Evolutionary conservation across 2,797 vertebrate species (phyloP), one percentile per base, ranked within the genome.

Genomic region (Sebastolobus alascanus): DNA sequence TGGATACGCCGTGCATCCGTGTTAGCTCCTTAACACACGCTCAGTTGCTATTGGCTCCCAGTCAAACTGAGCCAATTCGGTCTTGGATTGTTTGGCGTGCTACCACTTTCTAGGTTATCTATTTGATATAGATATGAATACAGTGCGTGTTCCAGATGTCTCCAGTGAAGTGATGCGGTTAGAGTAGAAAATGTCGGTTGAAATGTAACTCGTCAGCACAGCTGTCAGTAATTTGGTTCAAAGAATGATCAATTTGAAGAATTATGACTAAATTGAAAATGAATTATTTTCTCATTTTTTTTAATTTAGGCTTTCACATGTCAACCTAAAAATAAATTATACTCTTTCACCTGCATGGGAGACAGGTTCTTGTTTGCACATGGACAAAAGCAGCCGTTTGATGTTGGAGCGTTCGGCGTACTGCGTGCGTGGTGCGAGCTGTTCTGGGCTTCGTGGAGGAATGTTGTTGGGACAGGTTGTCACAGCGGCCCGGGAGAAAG

Each of bases 381-480:
- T 22, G 59, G 55, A 69, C 63, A 69, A 76, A 82, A 61, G 68
- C 71, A 67, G 86, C 84, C 66, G 88, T 84, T 90, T 85, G 80
- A 88, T 88, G 73, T 78, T 35, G 58, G 66, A 90, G 82, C 46
- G 55, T 80, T 90, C 81, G 68, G 67, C 70, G 11, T 60, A 18
- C 72, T 60, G 60, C 54, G 4, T 60, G 63, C 54, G 3, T 68
- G 85, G 87, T 82, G 81, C 29, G 54, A 88, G 85, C 72, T 81
- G 79, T 68, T 89, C 54, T 79, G 40, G 38, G 82, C 43, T 79
- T 80, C 74, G 40, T 69, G 43, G 69, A 79, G 80, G 87, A 93
- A 85, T 80, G 82, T 72, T 94, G 93, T 92, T 70, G 82, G 87
- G 86, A 90, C 89, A 93, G 74, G 94, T 90, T 84, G 86, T 90